Evolutionary conservation across 2,113 vertebrate species (phyloP).

Genomic region (Rhinoderma darwinii): DNA sequence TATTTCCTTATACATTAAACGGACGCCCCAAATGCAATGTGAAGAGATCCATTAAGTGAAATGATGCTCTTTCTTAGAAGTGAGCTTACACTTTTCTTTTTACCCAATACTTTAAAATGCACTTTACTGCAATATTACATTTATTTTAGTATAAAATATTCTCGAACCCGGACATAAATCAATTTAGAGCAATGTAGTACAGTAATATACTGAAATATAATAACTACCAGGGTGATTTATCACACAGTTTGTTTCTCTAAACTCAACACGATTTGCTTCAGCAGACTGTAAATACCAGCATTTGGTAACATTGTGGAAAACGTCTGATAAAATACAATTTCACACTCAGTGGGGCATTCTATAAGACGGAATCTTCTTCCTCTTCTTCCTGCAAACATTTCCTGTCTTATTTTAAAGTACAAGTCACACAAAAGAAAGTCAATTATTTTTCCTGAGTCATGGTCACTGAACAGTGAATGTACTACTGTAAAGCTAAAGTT

Average conservation of each 20-base stretch:
- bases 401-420: not conserved
- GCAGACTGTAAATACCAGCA: conserved; percentile 22
- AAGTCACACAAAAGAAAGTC: not conserved
- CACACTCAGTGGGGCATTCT: conserved; percentile 8
- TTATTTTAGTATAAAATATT: not conserved
- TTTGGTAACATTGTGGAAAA: conserved; percentile 2
- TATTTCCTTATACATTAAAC: too few species aligned
- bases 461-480: not conserved
- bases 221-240: conserved; percentile 7
- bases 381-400: not conserved
- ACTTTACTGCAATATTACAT: not conserved
- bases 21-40: too few species aligned
- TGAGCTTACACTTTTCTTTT: not conserved
- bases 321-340: conserved; percentile 29
- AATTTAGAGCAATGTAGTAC: not conserved
- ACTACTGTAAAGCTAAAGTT: not conserved
- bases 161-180: not conserved
- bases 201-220: not conserved
- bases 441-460: not conserved
- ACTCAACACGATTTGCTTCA: conserved; percentile 19
- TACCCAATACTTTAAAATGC: not conserved
- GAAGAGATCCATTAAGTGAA: too few species aligned
- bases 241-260: not conserved
- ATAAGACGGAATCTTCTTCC: not conserved
- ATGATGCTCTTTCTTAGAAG: too few species aligned